Base-by-base conservation (phyloP, 2,888 invertebrate genomes). In the Nysson spinosus region DNA sequence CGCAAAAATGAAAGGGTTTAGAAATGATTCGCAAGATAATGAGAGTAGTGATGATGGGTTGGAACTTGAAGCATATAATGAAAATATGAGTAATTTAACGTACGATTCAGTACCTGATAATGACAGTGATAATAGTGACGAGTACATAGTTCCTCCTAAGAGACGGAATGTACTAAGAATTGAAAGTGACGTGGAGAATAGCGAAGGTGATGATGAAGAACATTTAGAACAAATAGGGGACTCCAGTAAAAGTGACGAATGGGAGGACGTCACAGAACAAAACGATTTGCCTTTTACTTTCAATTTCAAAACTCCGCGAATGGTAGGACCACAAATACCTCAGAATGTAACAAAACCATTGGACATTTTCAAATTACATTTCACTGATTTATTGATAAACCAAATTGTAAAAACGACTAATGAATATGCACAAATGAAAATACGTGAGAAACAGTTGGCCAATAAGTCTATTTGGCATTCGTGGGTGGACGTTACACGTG, bases 401-500 rank as follows among this genome's bases (percentile, higher is more conserved):
- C 12, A 50, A 14, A 40, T 50, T 22, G 2, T 52, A 19, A 11
- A 34, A 34, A 7, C 4, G 24, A 52, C 34, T 12, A 52, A 63
- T 20, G 7, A 44, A 40, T 72, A 69, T 44, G 69, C 57, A 34
- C 12, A 11, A 37, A 49, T 4, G 30, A 60, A 56, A 39, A 46
- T 47, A 17, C 11, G 32, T 47, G 22, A 39, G 17, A 55, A 54
- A 26, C 24, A 12, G n/a, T 24, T 46, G 46, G 22, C 42, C 34
- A 54, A 9, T 14, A 51, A 17, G 7, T 75, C 66, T 7, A 66
- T 66, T 44, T 69, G 75, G 61, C 51, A 64, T 34, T 62, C 16
- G 3, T 74, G 61, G 61, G 11, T 52, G 26, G 20, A 56, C 39
- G 54, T 60, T 5, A 51, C 46, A 14, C 22, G 32, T n/a, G 46